Percentiles rank a stretch among this genome's conserved stretches.
phyloP scores from a whole-genome alignment of 2,113 vertebrate genomes.

The Collichthys lucidus region DNA sequence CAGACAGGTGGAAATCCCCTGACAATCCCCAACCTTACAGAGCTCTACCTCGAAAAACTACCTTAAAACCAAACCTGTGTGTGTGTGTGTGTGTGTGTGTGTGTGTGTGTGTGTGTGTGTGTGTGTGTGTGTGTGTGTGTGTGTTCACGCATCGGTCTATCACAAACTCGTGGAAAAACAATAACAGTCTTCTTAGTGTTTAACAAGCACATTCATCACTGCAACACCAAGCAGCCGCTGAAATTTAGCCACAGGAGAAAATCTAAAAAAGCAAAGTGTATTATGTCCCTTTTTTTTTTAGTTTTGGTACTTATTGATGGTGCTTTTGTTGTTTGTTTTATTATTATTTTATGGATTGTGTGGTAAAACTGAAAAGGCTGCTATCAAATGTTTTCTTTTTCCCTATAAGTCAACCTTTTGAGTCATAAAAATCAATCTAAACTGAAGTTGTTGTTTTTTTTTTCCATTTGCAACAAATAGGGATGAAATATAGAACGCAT shows the following conservation, averaged over 20 bases:
- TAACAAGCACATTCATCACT: slow-evolving; percentile 5
- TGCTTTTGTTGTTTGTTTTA: neutral
- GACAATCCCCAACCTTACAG: slow-evolving; percentile 48
- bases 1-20: slow-evolving; percentile 68
- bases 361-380: neutral
- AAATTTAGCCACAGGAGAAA: neutral
- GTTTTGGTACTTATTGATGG: neutral
- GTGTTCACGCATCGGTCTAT: neutral
- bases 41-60: slow-evolving; percentile 46
- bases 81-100: slow-evolving; percentile 13
- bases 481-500: slow-evolving; percentile 8
- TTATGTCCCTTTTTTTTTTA: neutral
- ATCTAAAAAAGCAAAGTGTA: neutral
- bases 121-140: neutral
- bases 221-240: neutral
- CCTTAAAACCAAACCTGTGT: slow-evolving; percentile 21
- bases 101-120: neutral
- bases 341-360: slow-evolving; percentile 2
- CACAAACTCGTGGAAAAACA: neutral
- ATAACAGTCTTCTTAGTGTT: neutral
- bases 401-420: neutral
- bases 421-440: neutral
- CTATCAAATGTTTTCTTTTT: neutral
- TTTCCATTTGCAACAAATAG: neutral
- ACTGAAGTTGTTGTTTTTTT: neutral